A percentile compares a stretch with the other conserved stretches of the same genome.
phyloP scores from a whole-genome alignment of 2,888 invertebrate genomes.

The Rhamphomyia laevipes region DNA sequence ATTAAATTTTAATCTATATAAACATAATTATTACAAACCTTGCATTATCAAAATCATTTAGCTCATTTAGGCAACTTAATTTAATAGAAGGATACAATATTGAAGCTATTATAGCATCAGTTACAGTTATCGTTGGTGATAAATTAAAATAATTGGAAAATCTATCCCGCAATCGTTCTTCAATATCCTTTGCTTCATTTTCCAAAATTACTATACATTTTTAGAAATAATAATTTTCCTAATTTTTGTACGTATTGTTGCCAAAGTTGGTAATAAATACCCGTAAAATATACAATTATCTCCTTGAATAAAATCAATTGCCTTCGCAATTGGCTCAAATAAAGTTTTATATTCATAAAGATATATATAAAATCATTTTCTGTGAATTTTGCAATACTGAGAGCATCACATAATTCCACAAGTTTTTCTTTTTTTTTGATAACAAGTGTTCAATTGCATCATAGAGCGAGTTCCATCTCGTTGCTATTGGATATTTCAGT shows the following conservation, averaged over 20 bases:
- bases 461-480: slow-evolving; percentile 13
- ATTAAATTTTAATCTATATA: too few relatives aligned
- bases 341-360: slow-evolving; percentile 11
- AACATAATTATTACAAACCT: too few relatives aligned
- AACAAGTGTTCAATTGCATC: slow-evolving; percentile 11
- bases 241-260: slow-evolving; percentile 10
- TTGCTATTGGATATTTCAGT: slow-evolving; percentile 11
- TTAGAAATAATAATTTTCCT: slow-evolving; percentile 4
- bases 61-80: slow-evolving; percentile 10
- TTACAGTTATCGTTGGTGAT: not conserved
- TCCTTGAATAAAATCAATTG: slow-evolving; percentile 12
- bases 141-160: slow-evolving; percentile 11
- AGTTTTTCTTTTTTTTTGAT: slow-evolving; percentile 8
- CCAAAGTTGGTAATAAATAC: slow-evolving; percentile 12
- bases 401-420: slow-evolving; percentile 6
- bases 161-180: slow-evolving; percentile 5
- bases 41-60: not conserved
- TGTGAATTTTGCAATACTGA: slow-evolving; percentile 1
- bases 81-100: slow-evolving; percentile 13
- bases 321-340: slow-evolving; percentile 10
- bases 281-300: slow-evolving; percentile 11
- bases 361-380: slow-evolving; percentile 9
- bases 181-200: too few relatives aligned
- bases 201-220: not conserved
- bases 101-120: slow-evolving; percentile 11